Conservation (phyloP, 2,113 vertebrate genomes). For the Polypterus bichir region DNA sequence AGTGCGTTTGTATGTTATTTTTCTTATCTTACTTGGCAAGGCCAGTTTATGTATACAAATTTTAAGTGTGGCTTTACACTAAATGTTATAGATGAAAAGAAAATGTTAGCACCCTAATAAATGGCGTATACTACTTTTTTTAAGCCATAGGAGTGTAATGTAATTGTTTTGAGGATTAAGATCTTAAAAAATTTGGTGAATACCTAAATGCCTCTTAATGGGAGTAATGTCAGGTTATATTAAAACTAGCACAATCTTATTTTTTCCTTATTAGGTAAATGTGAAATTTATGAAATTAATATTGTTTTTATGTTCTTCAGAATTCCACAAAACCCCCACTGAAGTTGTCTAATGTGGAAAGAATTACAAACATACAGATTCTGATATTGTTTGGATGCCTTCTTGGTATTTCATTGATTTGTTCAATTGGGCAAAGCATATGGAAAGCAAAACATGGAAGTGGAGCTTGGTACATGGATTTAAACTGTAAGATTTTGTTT, state of each 20-base stretch:
- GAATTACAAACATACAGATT: constrained; percentile 96
- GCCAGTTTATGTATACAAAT: too few species aligned
- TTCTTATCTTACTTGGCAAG: too few species aligned
- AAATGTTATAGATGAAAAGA: too few species aligned
- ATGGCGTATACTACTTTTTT: too few species aligned
- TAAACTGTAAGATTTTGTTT: constrained; percentile 74
- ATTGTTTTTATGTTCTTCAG: constrained; percentile 42
- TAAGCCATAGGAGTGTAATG: too few species aligned
- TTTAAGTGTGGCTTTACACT: too few species aligned
- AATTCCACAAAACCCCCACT: constrained; percentile 92
- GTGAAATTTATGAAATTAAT: background rate
- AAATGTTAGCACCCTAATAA: too few species aligned
- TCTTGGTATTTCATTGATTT: constrained; percentile 88
- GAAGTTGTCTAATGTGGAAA: constrained; percentile 93
- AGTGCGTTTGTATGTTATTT: too few species aligned
- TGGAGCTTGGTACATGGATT: constrained; percentile 91
- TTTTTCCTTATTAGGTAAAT: background rate
- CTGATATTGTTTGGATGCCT: constrained; percentile 89
- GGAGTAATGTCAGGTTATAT: too few species aligned
- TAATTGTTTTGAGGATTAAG: too few species aligned
- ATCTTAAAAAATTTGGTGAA: too few species aligned
- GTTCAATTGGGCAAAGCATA: constrained; percentile 86
- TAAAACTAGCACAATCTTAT: background rate
- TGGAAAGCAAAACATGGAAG: constrained; percentile 82
- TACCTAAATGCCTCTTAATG: too few species aligned